Conservation (phyloP, 2,888 invertebrate genomes). For the Clitarchus hookeri region DNA sequence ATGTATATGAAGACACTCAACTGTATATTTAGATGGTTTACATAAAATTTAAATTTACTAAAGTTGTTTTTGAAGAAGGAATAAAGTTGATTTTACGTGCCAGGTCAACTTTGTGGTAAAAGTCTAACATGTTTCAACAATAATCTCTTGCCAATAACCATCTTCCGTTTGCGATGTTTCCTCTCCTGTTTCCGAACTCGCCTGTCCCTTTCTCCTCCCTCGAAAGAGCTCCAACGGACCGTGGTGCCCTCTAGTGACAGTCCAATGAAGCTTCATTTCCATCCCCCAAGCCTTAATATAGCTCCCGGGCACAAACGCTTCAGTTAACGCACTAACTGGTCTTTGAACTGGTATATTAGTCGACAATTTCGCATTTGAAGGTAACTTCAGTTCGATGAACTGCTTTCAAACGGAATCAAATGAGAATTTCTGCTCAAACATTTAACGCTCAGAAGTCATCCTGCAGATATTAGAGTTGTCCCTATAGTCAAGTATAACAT, state of each 20-base stretch:
- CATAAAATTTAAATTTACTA: too few relatives aligned
- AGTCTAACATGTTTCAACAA: neutral
- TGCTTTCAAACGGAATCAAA: neutral
- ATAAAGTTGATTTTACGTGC: too few relatives aligned
- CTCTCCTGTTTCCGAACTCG: neutral
- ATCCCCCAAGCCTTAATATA: constrained; percentile 8
- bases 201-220: constrained; percentile 20
- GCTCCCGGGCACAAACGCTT: neutral
- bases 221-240: neutral
- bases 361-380: constrained; percentile 43
- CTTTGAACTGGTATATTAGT: constrained; percentile 47
- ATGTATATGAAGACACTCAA: too few relatives aligned
- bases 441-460: neutral
- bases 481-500: too few relatives aligned
- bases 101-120: too few relatives aligned
- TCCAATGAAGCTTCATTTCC: constrained; percentile 20
- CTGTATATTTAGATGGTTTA: too few relatives aligned
- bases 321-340: constrained; percentile 43
- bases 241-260: neutral
- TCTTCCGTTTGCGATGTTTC: neutral
- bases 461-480: neutral
- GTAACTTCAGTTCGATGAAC: constrained; percentile 38
- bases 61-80: too few relatives aligned
- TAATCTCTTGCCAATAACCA: neutral
- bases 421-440: neutral